Conservation (phyloP, 2,888 invertebrate species). For the Catocala sponsa region DNA sequence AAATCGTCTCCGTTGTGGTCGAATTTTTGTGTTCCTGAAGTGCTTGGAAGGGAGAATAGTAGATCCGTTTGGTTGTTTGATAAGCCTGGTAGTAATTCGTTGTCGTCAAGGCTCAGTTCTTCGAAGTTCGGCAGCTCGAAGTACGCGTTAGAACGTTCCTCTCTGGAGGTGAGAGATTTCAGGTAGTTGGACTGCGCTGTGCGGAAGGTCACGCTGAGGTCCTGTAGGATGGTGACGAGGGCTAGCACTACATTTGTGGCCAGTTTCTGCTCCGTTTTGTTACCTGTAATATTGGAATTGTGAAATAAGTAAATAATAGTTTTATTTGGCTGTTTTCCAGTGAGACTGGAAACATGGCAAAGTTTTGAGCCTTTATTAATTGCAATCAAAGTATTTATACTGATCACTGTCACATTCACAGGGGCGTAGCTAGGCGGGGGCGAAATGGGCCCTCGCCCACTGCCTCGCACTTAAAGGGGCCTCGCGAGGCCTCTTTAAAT, state of each 20-base stretch:
- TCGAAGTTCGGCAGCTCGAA: conserved; percentile 92
- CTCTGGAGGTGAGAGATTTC: conserved; percentile 95
- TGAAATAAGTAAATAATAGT: background rate
- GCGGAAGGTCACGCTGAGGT: conserved; percentile 94
- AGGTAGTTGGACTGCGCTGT: conserved; percentile 95
- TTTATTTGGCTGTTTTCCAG: background rate
- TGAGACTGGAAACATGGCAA: too few species aligned
- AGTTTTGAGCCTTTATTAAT: too few species aligned
- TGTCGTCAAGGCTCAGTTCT: conserved; percentile 86
- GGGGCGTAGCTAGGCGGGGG: too few species aligned
- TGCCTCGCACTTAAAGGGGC: too few species aligned
- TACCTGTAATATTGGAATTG: conserved; percentile 71
- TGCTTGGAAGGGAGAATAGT: conserved; percentile 77
- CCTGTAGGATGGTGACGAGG: conserved; percentile 95
- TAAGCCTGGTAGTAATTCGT: conserved; percentile 74
- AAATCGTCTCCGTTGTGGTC: conserved; percentile 84
- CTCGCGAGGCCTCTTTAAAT: too few species aligned
- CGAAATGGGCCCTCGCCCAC: too few species aligned
- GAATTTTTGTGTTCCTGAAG: conserved; percentile 71
- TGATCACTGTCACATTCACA: too few species aligned
- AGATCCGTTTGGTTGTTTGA: conserved; percentile 81
- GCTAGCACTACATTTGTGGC: conserved; percentile 95
- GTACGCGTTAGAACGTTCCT: conserved; percentile 96
- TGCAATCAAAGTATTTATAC: too few species aligned
- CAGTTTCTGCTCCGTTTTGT: conserved; percentile 92